These are phyloP conservation scores for Amblyjoppa proteus DNA, from an alignment of 2,888 invertebrate genomes.

Conservation along the genomic window DNA sequence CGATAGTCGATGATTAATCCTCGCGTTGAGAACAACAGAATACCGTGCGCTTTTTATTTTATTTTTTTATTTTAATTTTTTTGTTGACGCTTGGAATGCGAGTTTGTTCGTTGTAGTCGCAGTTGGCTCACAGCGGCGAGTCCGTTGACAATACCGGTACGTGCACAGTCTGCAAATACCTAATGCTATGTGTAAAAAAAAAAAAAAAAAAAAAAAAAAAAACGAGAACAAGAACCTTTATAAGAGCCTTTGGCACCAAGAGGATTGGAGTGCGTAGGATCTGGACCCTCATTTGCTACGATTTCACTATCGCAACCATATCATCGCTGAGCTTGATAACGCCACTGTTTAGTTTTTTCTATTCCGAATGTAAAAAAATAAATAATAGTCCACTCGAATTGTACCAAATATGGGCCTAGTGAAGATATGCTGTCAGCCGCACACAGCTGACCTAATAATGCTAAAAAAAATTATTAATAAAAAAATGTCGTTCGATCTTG, in stretches of 20 bases:
- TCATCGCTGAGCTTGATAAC: constrained; percentile 48
- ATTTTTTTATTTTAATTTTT: constrained; percentile 68
- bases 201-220: constrained; percentile 14
- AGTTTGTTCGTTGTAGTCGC: constrained; percentile 10
- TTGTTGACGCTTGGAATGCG: constrained; percentile 79
- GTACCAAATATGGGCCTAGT: constrained; percentile 76
- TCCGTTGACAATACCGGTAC: too few relatives aligned
- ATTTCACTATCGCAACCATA: background rate
- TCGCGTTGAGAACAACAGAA: background rate
- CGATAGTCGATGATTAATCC: background rate
- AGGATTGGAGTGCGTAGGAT: constrained; percentile 81
- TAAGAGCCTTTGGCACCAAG: constrained; percentile 75
- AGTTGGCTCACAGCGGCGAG: background rate
- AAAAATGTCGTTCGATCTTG: constrained; percentile 47
- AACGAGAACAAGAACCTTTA: background rate
- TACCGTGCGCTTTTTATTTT: background rate
- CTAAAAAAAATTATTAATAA: constrained; percentile 69
- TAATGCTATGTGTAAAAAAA: constrained; percentile 7
- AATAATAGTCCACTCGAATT: constrained; percentile 42
- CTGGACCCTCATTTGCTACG: constrained; percentile 74
- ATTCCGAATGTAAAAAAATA: constrained; percentile 12
- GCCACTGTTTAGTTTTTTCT: constrained; percentile 33
- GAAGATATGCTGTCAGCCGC: constrained; percentile 81
- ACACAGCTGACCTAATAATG: constrained; percentile 80
- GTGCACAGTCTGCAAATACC: too few relatives aligned